Evolutionary conservation across 37 sponge, comb jelly and placozoan species (phyloP).

Genomic region (Halisarca cf. caerulea): DNA sequence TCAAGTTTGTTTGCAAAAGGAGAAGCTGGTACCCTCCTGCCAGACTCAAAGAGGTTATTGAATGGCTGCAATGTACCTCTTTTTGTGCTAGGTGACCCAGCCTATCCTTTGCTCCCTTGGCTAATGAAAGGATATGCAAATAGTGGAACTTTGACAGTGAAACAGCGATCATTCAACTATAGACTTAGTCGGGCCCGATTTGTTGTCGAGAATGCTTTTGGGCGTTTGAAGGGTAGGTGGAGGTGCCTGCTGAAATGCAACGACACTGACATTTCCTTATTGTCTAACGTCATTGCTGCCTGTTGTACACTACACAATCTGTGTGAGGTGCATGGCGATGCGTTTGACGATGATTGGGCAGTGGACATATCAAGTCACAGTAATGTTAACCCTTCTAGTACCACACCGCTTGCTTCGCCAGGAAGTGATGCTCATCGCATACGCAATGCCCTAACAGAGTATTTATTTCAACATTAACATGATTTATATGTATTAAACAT

Average conservation of each 20-base stretch:
- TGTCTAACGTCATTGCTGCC: background rate
- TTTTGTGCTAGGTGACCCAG: no score
- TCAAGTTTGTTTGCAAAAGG: no score
- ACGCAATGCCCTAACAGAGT: background rate
- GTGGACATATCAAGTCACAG: background rate
- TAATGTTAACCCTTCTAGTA: background rate
- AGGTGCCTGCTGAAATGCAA: no score
- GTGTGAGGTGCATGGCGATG: slow-evolving; percentile 27
- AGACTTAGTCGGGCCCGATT: no score
- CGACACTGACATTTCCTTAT: background rate
- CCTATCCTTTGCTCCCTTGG: no score
- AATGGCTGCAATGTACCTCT: no score
- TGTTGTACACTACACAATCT: slow-evolving; percentile 24
- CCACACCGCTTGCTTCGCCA: background rate
- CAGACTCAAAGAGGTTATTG: no score
- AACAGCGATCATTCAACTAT: background rate
- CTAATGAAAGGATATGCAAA: background rate
- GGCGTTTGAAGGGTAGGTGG: no score
- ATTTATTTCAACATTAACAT: no score
- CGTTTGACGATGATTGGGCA: slow-evolving; percentile 27
- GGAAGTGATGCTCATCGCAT: background rate
- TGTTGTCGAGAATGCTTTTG: no score
- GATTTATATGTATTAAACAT: no score
- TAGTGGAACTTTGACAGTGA: background rate
- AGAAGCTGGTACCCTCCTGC: no score